A percentile compares a stretch with the other conserved stretches of the same genome.
These are phyloP conservation scores for Drosophila testacea DNA, from an alignment of 2,888 invertebrate genomes.

Conservation along the genomic window DNA sequence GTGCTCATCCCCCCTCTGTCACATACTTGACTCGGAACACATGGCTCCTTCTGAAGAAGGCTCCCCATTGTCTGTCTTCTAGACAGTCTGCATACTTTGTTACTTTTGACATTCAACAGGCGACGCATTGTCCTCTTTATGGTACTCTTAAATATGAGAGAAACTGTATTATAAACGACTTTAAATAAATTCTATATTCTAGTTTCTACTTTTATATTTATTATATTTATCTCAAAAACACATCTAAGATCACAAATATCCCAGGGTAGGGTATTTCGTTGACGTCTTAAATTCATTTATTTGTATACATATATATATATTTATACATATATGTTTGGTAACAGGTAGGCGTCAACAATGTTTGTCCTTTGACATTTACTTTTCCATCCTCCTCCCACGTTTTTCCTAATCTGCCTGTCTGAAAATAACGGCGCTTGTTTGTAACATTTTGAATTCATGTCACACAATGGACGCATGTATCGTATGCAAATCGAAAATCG, in stretches of 20 bases:
- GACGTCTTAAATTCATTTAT: background rate
- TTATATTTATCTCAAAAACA: too few relatives aligned
- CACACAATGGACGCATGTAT: conserved; percentile 42
- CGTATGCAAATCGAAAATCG: conserved; percentile 67
- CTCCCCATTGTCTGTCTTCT: conserved; percentile 36
- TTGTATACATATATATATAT: background rate
- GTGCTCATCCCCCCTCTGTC: conserved; percentile 31
- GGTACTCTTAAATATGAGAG: background rate
- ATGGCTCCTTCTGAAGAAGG: conserved; percentile 25
- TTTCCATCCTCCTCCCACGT: conserved; percentile 1
- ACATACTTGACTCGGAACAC: conserved; percentile 12
- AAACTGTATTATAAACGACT: background rate
- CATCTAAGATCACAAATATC: too few relatives aligned
- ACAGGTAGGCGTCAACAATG: conserved; percentile 47
- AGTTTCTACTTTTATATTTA: too few relatives aligned
- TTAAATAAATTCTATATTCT: too few relatives aligned
- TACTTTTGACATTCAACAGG: conserved; percentile 69
- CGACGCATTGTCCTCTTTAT: conserved; percentile 42
- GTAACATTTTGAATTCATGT: conserved; percentile 45
- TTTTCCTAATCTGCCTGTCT: background rate
- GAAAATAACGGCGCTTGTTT: conserved; percentile 30
- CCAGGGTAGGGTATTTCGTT: conserved; percentile 22
- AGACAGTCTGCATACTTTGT: background rate
- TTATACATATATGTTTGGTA: conserved; percentile 9
- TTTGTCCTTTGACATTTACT: conserved; percentile 71